Evolutionary conservation across 2,113 vertebrate species (phyloP), one percentile per base, ranked within the genome.

Genomic region (Ceyx cyanopectus): DNA sequence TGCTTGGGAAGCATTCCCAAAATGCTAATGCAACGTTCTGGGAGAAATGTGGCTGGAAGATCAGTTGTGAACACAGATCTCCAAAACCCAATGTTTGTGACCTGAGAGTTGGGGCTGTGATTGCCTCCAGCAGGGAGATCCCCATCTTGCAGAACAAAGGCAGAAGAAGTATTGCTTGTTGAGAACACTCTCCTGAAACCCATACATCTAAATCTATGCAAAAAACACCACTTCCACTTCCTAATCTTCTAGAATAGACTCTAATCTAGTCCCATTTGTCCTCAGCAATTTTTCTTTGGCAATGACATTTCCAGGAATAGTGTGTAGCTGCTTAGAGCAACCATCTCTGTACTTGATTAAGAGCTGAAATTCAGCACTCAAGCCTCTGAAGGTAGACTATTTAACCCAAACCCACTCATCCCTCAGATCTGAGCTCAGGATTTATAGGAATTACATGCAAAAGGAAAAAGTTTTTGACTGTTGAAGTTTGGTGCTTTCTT

Each of bases 141-240:
- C 23, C 17, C 11, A 15, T 50, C 69, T 79, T 79, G n/a, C 45
- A 81, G 75, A 86, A 63, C 1, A 1, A 83, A 51, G 13, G 70
- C 21, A 4, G 7, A 22, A 16, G 34, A 90, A 48, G 19, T 41
- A 45, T 6, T 22, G 14, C 40, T 81, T 75, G 29, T 50, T 54
- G 48, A 86, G 53, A 43, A 90, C 61, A 48, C 12, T 83, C 12
- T 41, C 53, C 74, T 62, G n/a, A 89, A 78, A 69, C 41, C 27
- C 57, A 81, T 56, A 54, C n/a, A 78, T n/a, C 62, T 84, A 75
- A 83, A 86, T 48, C 53, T 17, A 85, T 74, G 46, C n/a, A 41
- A 70, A 37, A 93, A 86, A 61, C 32, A 92, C 21, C 8, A 50
- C 37, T 92, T 92, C n/a, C 26, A 50, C 60, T 81, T 92, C 73